Base-by-base conservation (phyloP, 1,140 invertebrate genomes). In the Hirudo medicinalis region DNA sequence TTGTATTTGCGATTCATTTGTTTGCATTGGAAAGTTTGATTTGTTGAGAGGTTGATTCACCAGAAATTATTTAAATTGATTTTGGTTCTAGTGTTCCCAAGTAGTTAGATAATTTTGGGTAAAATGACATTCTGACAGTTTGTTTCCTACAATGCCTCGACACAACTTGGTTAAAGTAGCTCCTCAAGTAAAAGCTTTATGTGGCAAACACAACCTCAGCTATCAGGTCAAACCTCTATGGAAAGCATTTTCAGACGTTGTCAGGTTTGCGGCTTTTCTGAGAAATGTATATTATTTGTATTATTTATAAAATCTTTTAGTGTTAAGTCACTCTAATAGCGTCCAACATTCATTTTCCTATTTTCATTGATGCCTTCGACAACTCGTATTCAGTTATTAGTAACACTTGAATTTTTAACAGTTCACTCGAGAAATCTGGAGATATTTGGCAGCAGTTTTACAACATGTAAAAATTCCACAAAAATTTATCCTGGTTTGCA, bases 61-160 rank as follows among this genome's bases (percentile, higher is more conserved):
- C 25, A n/a, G 29, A 63, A 27, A 27, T n/a, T 63, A n/a, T 15
- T 63, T 15, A 20, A 2, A 27, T 4, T 63, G 9, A 0, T 32
- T 63, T 27, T 27, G 22, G 11, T 9, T 63, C 4, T 13, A 8
- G 3, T 27, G 29, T 13, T 25, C 19, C 19, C 19, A 63, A 32
- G 20, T 25, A 25, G 3, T 63, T n/a, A n/a, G 9, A 8, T 63
- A 63, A 63, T 6, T 32, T 63, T 25, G 11, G 20, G 11, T 63
- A 20, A 27, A 32, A 36, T 68, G 1, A n/a, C n/a, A n/a, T 36
- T 63, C 36, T 76, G 77, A 49, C 75, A 82, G 81, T 71, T 74
- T 82, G 71, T 82, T 82, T 70, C 81, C 81, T 27, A 81, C 77
- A 15, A 82, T 82, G 81, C 81, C 81, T 17, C 71, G 81, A 71